Conservation (phyloP, 1,140 invertebrate species). For the Penaeus vannamei region DNA sequence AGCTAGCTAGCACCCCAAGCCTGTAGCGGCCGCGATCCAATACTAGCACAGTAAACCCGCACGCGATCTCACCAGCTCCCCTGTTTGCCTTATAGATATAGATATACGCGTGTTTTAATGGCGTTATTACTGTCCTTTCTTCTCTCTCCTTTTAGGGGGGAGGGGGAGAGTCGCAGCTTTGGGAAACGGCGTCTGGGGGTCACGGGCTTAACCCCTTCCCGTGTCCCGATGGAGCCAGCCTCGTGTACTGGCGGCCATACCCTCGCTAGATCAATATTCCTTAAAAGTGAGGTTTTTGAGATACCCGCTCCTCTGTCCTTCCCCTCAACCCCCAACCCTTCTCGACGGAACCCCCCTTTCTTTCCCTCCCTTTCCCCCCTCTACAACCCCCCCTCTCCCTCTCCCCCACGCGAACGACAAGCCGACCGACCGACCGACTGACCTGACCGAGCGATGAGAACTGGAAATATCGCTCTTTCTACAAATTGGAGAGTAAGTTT, state of each 20-base stretch:
- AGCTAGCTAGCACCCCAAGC: conserved; percentile 10
- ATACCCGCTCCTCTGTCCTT: neutral
- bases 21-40: conserved; percentile 28
- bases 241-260: too few relatives aligned
- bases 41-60: conserved; percentile 45
- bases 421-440: neutral
- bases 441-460: neutral
- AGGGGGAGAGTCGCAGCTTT: neutral
- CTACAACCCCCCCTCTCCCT: neutral
- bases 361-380: neutral
- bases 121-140: too few relatives aligned
- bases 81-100: conserved; percentile 37
- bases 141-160: neutral
- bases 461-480: too few relatives aligned
- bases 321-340: neutral
- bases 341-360: neutral
- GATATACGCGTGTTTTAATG: neutral
- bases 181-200: too few relatives aligned
- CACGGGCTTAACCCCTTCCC: neutral
- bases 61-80: conserved; percentile 29
- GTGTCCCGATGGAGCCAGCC: too few relatives aligned
- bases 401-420: neutral
- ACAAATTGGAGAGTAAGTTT: too few relatives aligned
- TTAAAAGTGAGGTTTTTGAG: too few relatives aligned
- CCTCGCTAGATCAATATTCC: too few relatives aligned